These are phyloP conservation scores for Drosophila pseudotakahashii DNA, from an alignment of 2,888 invertebrate species.

Conservation along the genomic window DNA sequence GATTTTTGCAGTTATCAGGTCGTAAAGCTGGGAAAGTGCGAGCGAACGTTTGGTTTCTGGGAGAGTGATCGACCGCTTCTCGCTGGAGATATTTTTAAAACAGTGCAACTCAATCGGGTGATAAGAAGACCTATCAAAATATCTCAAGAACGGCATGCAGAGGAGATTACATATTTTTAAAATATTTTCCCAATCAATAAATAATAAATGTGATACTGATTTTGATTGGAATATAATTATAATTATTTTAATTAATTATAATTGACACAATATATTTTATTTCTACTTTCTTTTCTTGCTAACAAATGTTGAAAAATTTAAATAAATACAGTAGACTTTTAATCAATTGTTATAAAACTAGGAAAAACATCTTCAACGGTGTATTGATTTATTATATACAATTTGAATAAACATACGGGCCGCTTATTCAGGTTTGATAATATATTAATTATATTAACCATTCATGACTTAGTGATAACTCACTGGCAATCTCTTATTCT, in stretches of 20 bases:
- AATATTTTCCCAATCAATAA: no score
- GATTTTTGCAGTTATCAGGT: constrained; percentile 21
- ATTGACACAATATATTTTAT: no score
- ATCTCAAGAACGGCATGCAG: not conserved
- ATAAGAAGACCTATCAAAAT: not conserved
- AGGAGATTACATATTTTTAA: not conserved
- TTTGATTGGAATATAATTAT: no score
- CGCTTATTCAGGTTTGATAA: not conserved
- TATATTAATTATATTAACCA: not conserved
- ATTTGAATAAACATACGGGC: not conserved
- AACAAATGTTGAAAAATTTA: not conserved
- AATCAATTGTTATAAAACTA: not conserved
- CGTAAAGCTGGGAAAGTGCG: constrained; percentile 10
- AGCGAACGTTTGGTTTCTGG: not conserved
- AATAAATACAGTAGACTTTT: not conserved
- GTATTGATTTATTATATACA: constrained; percentile 6
- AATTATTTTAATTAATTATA: no score
- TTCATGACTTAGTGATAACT: constrained; percentile 6
- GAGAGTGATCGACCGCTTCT: not conserved
- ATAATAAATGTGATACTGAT: no score
- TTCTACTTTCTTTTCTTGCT: not conserved
- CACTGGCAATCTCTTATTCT: not conserved
- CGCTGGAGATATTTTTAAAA: constrained; percentile 5
- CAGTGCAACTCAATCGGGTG: constrained; percentile 7
- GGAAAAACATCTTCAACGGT: not conserved